Evolutionary conservation across 2,888 invertebrate species (phyloP), one percentile per base, ranked within the genome.

Genomic region (Amphipyra tragopoginis): DNA sequence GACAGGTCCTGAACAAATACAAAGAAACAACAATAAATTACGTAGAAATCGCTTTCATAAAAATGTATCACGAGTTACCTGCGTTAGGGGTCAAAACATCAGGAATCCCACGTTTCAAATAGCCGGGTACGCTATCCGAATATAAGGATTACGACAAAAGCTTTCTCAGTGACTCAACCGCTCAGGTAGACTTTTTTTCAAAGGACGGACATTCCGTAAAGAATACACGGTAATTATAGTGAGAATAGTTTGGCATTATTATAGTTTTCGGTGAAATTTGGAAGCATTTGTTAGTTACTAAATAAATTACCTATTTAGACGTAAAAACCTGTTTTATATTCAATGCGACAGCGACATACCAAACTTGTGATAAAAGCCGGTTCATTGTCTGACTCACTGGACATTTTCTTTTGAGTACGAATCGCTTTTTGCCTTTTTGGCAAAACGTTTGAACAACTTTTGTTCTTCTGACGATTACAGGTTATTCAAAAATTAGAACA

Each of bases 91-190:
- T 72, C 72, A 68, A 64, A 65, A 72, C 66, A 74, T 71, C 64
- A 77, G 81, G 77, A 74, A 73, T 75, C 64, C 64, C 66, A 71
- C 66, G 68, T 59, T 68, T 53, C 60, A 61, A 74, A 75, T 66
- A 60, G 59, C 39, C 45, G 53, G 43, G 52, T 51, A 62, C 69
- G 73, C 68, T 55, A 59, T 60, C 76, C 81, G 78, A 81, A 85
- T 83, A 82, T 81, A 84, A 74, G 82, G 83, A 85, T 86, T 84
- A 83, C 67, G 58, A 78, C 79, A 88, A 87, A 83, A 68, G 82
- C 75, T 79, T 79, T 81, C 76, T 83, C 66, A 75, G 75, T 87
- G 86, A 87, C 79, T 88, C 88, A 87, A 54, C 61, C 51, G 65
- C 70, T 64, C 88, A 90, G 90, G 89, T 89, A 89, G 79, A 77